Conservation (phyloP, 2,113 vertebrate species). For the Percopsis transmontana region DNA sequence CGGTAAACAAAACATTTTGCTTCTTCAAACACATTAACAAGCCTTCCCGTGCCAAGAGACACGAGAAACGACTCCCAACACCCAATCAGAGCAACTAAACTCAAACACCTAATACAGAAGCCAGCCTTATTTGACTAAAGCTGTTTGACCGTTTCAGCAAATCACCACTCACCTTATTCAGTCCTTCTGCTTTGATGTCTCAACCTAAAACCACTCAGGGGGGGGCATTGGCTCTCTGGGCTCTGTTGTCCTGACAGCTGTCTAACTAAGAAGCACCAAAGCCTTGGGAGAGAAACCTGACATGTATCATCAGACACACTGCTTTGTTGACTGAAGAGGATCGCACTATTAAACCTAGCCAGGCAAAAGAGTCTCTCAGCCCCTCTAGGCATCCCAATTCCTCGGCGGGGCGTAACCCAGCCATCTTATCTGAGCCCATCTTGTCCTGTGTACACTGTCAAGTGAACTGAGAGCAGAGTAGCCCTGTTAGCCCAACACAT, state of each 20-base stretch:
- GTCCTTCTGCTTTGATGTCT: constrained; percentile 31
- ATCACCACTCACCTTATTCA: constrained; percentile 53
- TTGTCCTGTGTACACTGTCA: constrained; percentile 62
- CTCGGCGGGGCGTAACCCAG: constrained; percentile 63
- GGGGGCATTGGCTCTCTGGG: constrained; percentile 36
- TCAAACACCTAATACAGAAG: background rate
- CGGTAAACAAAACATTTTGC: background rate
- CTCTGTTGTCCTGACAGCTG: constrained; percentile 66
- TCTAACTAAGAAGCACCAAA: constrained; percentile 60
- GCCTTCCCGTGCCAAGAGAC: constrained; percentile 6
- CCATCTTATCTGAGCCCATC: constrained; percentile 71
- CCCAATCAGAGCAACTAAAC: background rate
- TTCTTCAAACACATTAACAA: background rate
- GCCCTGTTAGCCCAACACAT: constrained; percentile 45
- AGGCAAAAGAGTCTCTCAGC: constrained; percentile 50
- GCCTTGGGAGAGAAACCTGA: constrained; percentile 63
- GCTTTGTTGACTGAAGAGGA: constrained; percentile 62
- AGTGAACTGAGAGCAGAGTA: constrained; percentile 24
- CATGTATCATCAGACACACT: constrained; percentile 63
- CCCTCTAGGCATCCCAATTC: constrained; percentile 73
- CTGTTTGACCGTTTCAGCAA: constrained; percentile 4
- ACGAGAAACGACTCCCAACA: background rate
- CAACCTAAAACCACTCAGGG: constrained; percentile 32
- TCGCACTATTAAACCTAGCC: constrained; percentile 62
- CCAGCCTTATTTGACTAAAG: constrained; percentile 7